Conservation (phyloP, 2,888 invertebrate species). For the Molanna angustata region DNA sequence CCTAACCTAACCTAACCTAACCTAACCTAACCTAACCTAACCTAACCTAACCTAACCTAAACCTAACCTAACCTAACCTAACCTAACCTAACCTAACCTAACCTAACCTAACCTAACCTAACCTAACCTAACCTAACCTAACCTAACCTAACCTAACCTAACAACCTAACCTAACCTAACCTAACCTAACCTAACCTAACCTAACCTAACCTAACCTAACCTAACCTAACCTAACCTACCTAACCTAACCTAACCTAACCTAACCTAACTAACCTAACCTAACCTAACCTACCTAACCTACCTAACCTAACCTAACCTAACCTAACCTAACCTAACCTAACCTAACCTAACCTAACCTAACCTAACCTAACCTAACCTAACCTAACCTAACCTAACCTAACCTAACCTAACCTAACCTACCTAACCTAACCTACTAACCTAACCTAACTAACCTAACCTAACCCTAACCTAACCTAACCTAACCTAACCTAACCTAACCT, state of each 20-base stretch:
- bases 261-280: conserved; percentile 23
- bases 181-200: conserved; percentile 28
- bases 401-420: conserved; percentile 17
- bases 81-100: conserved; percentile 19
- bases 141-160: conserved; percentile 29
- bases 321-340: conserved; percentile 31
- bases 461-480: too few species aligned
- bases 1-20: conserved; percentile 26
- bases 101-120: conserved; percentile 25
- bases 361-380: conserved; percentile 17
- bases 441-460: too few species aligned
- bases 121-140: conserved; percentile 30
- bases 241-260: conserved; percentile 29
- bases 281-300: conserved; percentile 4
- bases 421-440: conserved; percentile 14
- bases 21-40: conserved; percentile 30
- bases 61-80: conserved; percentile 26
- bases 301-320: conserved; percentile 30
- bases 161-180: too few species aligned
- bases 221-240: too few species aligned
- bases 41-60: too few species aligned
- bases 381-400: conserved; percentile 17
- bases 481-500: too few species aligned
- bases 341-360: conserved; percentile 31
- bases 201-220: conserved; percentile 31